These are phyloP conservation scores for Alcis repandata DNA, from an alignment of 2,888 invertebrate species.

Conservation along the genomic window DNA sequence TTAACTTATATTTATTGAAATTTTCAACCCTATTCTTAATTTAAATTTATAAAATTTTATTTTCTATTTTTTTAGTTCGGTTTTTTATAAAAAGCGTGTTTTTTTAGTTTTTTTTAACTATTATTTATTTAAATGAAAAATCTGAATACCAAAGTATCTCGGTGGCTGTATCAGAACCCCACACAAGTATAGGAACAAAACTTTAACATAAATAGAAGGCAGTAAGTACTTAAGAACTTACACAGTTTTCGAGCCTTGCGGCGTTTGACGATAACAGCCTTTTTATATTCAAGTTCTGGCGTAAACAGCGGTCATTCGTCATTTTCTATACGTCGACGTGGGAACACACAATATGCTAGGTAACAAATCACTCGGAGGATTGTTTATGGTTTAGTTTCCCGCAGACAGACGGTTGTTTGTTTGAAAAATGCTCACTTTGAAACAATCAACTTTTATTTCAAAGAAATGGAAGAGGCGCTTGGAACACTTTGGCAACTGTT, in stretches of 20 bases:
- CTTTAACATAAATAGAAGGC: slow-evolving; percentile 27
- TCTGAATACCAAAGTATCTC: slow-evolving; percentile 26
- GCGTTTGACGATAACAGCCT: slow-evolving; percentile 18
- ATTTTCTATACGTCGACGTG: slow-evolving; percentile 49
- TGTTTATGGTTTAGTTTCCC: slow-evolving; percentile 44
- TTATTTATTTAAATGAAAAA: no score
- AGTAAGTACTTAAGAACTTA: slow-evolving; percentile 15
- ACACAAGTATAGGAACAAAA: slow-evolving; percentile 19
- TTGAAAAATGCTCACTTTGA: slow-evolving; percentile 23
- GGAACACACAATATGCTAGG: slow-evolving; percentile 50
- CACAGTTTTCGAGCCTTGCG: slow-evolving; percentile 19
- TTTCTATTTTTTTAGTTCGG: no score
- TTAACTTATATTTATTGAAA: no score
- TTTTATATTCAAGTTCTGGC: slow-evolving; percentile 27
- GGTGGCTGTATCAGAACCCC: no score
- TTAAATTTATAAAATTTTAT: no score
- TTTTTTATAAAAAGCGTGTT: no score
- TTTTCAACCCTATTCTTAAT: no score
- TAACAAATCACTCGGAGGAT: slow-evolving; percentile 55
- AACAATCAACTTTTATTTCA: slow-evolving; percentile 10
- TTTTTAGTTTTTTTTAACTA: no score
- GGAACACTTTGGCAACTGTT: background rate
- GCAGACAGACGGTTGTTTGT: slow-evolving; percentile 18
- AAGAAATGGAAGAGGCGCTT: background rate
- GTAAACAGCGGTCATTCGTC: slow-evolving; percentile 48